Evolutionary conservation across 2,113 vertebrate species (phyloP).

Genomic region (Bufo gargarizans): DNA sequence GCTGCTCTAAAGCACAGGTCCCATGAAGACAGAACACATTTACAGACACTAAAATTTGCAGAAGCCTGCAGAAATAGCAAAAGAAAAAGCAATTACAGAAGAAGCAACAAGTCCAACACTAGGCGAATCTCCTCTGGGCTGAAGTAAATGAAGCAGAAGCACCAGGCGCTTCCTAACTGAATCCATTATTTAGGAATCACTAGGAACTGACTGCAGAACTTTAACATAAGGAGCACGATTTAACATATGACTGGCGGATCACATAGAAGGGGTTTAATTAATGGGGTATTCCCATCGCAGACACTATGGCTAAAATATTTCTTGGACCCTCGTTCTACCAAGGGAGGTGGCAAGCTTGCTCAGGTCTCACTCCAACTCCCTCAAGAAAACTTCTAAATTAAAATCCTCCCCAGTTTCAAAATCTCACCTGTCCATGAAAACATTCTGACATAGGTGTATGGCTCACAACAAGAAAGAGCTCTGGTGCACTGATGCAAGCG

Average conservation of each 20-base stretch:
- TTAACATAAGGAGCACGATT: background rate
- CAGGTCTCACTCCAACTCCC: too few species aligned
- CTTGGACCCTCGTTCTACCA: too few species aligned
- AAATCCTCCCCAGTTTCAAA: too few species aligned
- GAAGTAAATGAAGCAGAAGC: background rate
- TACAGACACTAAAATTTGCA: constrained; percentile 19
- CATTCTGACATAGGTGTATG: too few species aligned
- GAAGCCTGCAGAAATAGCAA: background rate
- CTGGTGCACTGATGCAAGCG: too few species aligned
- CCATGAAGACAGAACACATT: background rate
- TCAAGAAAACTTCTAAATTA: too few species aligned
- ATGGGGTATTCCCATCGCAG: background rate
- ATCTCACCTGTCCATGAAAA: too few species aligned
- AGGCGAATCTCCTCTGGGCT: background rate
- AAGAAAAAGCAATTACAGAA: constrained; percentile 22
- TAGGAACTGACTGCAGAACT: background rate
- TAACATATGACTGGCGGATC: background rate
- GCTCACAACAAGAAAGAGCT: too few species aligned
- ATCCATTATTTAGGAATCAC: background rate
- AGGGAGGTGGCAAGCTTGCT: too few species aligned
- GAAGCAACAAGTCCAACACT: constrained; percentile 12
- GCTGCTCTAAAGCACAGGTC: background rate
- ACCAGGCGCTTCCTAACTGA: background rate
- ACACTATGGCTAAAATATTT: background rate
- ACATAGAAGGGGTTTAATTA: background rate